Evolutionary conservation across 2,888 invertebrate species (phyloP), one percentile per base, ranked within the genome.

Genomic region (Boloria euphrosyne): DNA sequence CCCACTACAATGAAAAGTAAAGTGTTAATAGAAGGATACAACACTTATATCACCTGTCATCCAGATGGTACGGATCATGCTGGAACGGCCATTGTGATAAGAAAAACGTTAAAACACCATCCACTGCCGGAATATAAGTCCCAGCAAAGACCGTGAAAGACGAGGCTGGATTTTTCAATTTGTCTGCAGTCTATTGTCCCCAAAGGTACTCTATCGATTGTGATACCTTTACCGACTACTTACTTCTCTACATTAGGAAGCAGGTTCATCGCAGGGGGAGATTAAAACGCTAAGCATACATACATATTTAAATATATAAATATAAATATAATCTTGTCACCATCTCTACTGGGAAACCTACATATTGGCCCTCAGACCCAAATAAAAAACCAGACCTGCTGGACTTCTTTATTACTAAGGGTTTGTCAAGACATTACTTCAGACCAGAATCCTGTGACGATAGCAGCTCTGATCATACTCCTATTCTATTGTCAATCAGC

Each of bases 221-320:
- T 2, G n/a, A 13, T 3, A 4, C 13, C 6, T 46, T 46, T n/a
- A 46, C 46, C 13, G 6, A 46, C n/a, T n/a, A n/a, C n/a, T n/a
- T 46, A 46, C 46, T 46, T 46, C 5, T 13, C 46, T 46, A 46
- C n/a, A n/a, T n/a, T n/a, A n/a, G n/a, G n/a, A n/a, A n/a, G n/a
- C n/a, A n/a, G n/a, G n/a, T n/a, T n/a, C n/a, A n/a, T n/a, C n/a
- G n/a, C 46, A 46, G 72, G 72, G 5, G 71, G 73, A 0, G 69
- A 71, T 54, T 74, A 70, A 69, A 73, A 75, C 16, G 63, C 70
- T 22, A 73, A 73, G 50, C 59, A 74, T 46, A 59, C 59, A 0
- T 47, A 50, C 38, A n/a, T n/a, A n/a, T n/a, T n/a, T n/a, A n/a
- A n/a, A n/a, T n/a, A n/a, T n/a, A n/a, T n/a, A n/a, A n/a, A n/a